Evolutionary conservation across 1,140 invertebrate species (phyloP), one percentile per base, ranked within the genome.

Genomic region (Scaptomyza hsui): DNA sequence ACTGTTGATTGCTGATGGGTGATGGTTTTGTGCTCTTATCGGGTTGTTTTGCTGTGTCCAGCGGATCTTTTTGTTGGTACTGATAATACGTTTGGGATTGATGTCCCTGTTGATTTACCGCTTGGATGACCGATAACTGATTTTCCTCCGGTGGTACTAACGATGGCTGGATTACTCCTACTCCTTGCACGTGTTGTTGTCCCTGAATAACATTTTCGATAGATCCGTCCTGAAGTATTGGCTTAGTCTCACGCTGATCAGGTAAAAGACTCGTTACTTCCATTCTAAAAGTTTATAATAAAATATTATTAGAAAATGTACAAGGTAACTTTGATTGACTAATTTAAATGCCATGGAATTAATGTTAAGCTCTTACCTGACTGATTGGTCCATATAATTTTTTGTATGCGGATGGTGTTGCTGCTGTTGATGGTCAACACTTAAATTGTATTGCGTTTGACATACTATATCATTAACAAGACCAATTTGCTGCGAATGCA

Each of bases 281-380:
- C 15, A 41, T 15, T 15, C 70, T 72, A 53, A 16, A 68, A 60
- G 1, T 18, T 21, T 0, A 39, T 16, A 49, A 6, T 0, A 29
- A 21, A 18, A 16, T 13, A 7, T 10, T 49, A 15, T 37, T 21
- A 16, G 35, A 0, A 10, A 3, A 41, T 53, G 15, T 6, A 5
- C 29, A 37, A n/a, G 1, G n/a, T 24, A 16, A 9, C 26, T 51
- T n/a, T 5, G 29, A 45, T 24, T 6, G 6, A 24, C 24, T 24
- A 24, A 12, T 44, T 37, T 29, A 9, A n/a, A n/a, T n/a, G n/a
- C n/a, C n/a, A n/a, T n/a, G n/a, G n/a, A n/a, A n/a, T n/a, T n/a
- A n/a, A n/a, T n/a, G n/a, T n/a, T n/a, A n/a, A 16, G 9, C 39
- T 47, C 44, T 5, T 6, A 85, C 78, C 68, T 76, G 18, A 56